A percentile compares a stretch with the other conserved stretches of the same genome.
phyloP scores from a whole-genome alignment of 2,888 invertebrate genomes.

The Pyrocoelia pectoralis region DNA sequence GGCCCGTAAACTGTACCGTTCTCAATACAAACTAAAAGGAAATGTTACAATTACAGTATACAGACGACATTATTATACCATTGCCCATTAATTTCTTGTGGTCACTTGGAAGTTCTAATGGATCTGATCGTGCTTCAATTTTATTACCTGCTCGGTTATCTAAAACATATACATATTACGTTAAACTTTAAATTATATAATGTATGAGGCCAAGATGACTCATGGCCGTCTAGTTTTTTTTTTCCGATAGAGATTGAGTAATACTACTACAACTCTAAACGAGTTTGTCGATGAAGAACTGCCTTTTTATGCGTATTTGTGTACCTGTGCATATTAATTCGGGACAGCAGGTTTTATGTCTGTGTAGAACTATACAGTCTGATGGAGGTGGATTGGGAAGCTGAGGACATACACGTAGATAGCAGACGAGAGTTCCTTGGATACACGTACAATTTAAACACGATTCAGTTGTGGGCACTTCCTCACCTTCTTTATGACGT shows the following conservation, averaged over 20 bases:
- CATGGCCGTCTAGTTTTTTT: conserved; percentile 16
- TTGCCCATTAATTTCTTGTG: conserved; percentile 38
- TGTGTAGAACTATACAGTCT: conserved; percentile 75
- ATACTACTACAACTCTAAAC: conserved; percentile 17
- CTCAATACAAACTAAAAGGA: conserved; percentile 68
- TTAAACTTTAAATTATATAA: not conserved
- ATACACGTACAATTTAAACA: conserved; percentile 82
- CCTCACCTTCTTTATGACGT: conserved; percentile 70
- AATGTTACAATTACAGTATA: not conserved
- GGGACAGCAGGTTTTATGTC: conserved; percentile 77
- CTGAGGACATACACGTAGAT: conserved; percentile 77
- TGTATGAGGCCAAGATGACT: conserved; percentile 3
- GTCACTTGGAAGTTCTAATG: conserved; percentile 38
- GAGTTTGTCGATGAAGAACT: conserved; percentile 9
- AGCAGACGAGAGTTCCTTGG: conserved; percentile 76
- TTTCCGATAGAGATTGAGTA: conserved; percentile 1
- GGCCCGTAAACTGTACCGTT: conserved; percentile 78
- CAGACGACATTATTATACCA: conserved; percentile 37
- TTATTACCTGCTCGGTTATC: conserved; percentile 43
- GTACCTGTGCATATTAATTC: conserved; percentile 77
- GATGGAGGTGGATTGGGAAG: conserved; percentile 78
- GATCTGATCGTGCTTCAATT: conserved; percentile 52
- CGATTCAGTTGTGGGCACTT: conserved; percentile 75
- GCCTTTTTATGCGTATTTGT: not conserved
- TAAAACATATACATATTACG: conserved; percentile 11